Evolutionary conservation across 2,113 vertebrate species (phyloP), one percentile per base, ranked within the genome.

Genomic region (Romanogobio albipinnatus): DNA sequence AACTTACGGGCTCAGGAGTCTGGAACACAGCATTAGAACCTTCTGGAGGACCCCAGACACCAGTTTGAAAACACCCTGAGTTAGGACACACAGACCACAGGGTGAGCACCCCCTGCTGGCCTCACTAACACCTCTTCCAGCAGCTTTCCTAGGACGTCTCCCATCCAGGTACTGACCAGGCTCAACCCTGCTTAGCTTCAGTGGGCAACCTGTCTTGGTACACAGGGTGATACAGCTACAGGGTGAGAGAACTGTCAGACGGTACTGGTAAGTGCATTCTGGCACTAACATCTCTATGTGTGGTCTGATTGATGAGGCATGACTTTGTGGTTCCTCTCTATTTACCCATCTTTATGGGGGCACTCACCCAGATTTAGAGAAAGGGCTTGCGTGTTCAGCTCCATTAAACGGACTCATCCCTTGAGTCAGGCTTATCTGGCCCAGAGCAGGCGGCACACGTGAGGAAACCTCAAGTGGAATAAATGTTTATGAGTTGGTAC

Each of bases 331-430:
- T 81, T 79, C 82, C 58, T 45, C 64, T 68, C 51, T 87, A 58
- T 87, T 85, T 85, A 89, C 76, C 76, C 36, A 86, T 84, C 84
- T 82, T 86, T 82, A 82, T 47, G 68, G 83, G n/a, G 68, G 36
- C 56, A 76, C 62, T 87, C 59, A 87, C 68, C 29, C 82, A 10
- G 26, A 66, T 74, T 45, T 64, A 62, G 45, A 81, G 56, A 75
- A 14, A 61, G 26, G 22, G 68, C 68, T 86, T 53, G 68, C n/a
- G 22, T 14, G 81, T 84, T 88, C 84, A 88, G 84, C 59, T 49
- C 81, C 75, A 88, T 86, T 88, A 86, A 81, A 81, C 14, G 24
- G 56, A 79, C 56, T 73, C 47, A 68, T 83, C 75, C 86, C 80
- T 66, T 58, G 78, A 49, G 80, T 61, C 75, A 66, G 9, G 17